Base-by-base conservation (phyloP, 2,888 invertebrate species). In the Ypsolopha scabrella region DNA sequence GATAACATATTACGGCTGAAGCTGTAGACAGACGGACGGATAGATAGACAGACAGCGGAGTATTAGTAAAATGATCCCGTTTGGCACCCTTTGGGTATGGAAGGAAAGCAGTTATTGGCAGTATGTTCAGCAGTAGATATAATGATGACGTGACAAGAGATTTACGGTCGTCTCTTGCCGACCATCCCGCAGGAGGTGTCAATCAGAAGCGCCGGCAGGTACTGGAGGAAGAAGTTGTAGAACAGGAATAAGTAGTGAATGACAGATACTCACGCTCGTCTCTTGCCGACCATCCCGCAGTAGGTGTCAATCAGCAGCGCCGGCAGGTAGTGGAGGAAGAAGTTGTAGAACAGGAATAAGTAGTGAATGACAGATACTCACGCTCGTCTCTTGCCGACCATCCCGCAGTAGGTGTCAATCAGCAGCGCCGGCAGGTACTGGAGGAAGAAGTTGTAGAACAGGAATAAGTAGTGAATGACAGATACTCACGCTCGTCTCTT, bases 361-460 rank as follows among this genome's bases (percentile, higher is more conserved):
- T n/a, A n/a, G n/a, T n/a, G n/a, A n/a, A n/a, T 10, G 7, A 36
- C 6, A n/a, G 41, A 38, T 52, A 69, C 87, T 82, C 71, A 92
- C 92, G 80, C 87, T 49, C 90, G 88, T 65, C 88, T 78, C 57
- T 83, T 89, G 13, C 92, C 91, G 2, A 87, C 72, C 51, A 90
- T 72, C 0, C 87, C 52, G 47, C 88, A 80, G 48, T 80, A 80
- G 0, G 74, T 60, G 61, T 93, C 93, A 7, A 90, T 74, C 1
- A 92, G 59, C 7, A 91, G 55, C 0, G 92, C 92, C 0, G 93
- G 93, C 48, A 93, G 58, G 56, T 89, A 87, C 60, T 93, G 93
- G 10, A 92, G 63, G 63, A 92, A 89, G 64, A 92, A 88, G 60
- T 89, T 89, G 68, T 89, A 90, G 55, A 93, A 71, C 33, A 87